A percentile compares a stretch with the other conserved stretches of the same genome.
Evolutionary conservation across 2,113 vertebrate species (phyloP).

Genomic region (Pterophyllum scalare): DNA sequence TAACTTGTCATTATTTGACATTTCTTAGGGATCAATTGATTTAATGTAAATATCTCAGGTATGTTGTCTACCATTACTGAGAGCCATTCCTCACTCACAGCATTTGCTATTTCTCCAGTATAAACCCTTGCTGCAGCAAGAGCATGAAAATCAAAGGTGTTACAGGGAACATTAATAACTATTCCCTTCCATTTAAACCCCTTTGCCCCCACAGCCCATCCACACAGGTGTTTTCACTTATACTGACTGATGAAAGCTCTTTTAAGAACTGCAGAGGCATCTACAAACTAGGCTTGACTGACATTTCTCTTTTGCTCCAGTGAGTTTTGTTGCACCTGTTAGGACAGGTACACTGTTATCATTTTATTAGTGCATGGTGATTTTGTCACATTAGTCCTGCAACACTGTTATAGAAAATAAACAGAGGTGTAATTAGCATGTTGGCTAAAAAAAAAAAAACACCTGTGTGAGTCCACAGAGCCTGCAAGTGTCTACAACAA

Average conservation of each 20-base stretch:
- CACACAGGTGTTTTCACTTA: neutral
- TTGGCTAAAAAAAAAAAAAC: neutral
- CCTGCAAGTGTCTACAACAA: neutral
- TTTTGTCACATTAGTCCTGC: neutral
- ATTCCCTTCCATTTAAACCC: rapidly evolving
- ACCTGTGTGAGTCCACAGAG: neutral
- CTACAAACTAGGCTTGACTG: neutral
- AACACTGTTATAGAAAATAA: neutral
- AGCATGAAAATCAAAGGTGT: neutral
- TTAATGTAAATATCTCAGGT: neutral
- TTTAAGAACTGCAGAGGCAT: neutral
- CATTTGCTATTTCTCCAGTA: neutral
- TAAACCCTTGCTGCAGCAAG: neutral
- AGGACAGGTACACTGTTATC: neutral
- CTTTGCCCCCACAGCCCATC: neutral
- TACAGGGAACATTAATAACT: neutral
- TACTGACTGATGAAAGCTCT: neutral
- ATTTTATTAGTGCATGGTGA: neutral
- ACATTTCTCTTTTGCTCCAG: neutral
- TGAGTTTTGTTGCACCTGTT: neutral
- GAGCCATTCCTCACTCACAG: rapidly evolving
- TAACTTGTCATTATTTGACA: neutral
- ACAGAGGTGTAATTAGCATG: neutral
- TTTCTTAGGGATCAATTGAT: no score
- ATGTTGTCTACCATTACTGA: neutral